phyloP scores from a whole-genome alignment of 2,113 vertebrate species.

The Phocoena sinus region DNA sequence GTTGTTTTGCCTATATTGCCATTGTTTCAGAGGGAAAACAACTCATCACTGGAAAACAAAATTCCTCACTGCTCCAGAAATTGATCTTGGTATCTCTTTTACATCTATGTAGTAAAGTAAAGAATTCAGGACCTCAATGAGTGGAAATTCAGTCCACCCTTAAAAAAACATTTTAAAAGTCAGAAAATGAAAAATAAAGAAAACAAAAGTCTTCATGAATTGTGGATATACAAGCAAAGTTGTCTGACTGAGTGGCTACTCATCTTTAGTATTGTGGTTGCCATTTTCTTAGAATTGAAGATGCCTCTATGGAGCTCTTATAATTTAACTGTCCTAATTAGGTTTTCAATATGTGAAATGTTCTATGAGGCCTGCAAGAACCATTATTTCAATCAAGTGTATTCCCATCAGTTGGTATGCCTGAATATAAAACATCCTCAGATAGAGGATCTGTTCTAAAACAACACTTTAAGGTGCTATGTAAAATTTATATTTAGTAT shows the following conservation, averaged over 20 bases:
- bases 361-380: background rate
- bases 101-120: background rate
- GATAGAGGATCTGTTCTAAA: background rate
- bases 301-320: background rate
- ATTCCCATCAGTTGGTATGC: background rate
- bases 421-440: background rate
- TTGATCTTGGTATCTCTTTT: background rate
- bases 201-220: background rate
- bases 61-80: background rate
- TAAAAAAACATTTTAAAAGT: background rate
- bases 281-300: background rate
- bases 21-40: background rate
- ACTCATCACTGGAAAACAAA: background rate
- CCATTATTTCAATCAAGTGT: background rate
- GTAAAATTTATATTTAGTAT: constrained; percentile 12
- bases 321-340: background rate
- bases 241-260: background rate
- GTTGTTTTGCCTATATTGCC: background rate
- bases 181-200: background rate
- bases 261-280: background rate
- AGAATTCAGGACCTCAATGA: background rate
- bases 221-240: background rate
- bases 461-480: background rate
- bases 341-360: background rate
- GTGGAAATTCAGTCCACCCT: background rate